These are phyloP conservation scores for honey bee (Apis mellifera) DNA, from an alignment of 1,140 invertebrate genomes.

Conservation along the genomic window DNA sequence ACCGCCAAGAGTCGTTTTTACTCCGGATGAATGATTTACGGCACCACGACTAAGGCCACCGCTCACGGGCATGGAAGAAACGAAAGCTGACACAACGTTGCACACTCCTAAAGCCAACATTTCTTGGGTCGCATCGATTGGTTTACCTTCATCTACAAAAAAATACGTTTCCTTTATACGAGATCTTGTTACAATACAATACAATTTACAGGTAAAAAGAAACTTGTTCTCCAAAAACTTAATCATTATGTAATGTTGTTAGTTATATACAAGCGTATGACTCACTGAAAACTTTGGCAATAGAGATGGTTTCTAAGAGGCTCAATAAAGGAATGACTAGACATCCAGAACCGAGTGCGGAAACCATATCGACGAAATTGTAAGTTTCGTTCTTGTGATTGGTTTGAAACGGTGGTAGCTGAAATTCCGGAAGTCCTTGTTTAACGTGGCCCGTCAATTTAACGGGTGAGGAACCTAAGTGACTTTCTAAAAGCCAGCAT, in stretches of 20 bases:
- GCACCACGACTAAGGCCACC: conserved; percentile 92
- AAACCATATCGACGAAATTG: conserved; percentile 86
- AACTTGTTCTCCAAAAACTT: too few species aligned
- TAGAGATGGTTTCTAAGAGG: conserved; percentile 90
- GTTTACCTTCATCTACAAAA: conserved; percentile 84
- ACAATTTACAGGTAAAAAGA: neutral
- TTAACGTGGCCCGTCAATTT: conserved; percentile 87
- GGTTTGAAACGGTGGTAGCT: conserved; percentile 85
- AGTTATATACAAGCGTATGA: neutral
- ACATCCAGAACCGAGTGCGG: conserved; percentile 87
- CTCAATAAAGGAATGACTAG: conserved; percentile 90
- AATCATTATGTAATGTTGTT: too few species aligned
- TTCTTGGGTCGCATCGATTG: conserved; percentile 90
- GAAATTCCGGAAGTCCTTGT: conserved; percentile 85
- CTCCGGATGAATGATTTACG: conserved; percentile 93
- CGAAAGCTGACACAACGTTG: conserved; percentile 92
- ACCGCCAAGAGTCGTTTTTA: conserved; percentile 89
- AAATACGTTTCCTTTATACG: neutral
- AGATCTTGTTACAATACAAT: neutral
- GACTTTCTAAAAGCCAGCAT: conserved; percentile 84
- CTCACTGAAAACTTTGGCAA: conserved; percentile 91
- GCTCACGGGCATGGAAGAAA: conserved; percentile 92
- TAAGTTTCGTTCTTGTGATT: conserved; percentile 85
- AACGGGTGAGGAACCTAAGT: conserved; percentile 84
- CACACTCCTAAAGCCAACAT: conserved; percentile 90